phyloP scores from a whole-genome alignment of 2,113 vertebrate genomes.

The Apeltes quadracus region DNA sequence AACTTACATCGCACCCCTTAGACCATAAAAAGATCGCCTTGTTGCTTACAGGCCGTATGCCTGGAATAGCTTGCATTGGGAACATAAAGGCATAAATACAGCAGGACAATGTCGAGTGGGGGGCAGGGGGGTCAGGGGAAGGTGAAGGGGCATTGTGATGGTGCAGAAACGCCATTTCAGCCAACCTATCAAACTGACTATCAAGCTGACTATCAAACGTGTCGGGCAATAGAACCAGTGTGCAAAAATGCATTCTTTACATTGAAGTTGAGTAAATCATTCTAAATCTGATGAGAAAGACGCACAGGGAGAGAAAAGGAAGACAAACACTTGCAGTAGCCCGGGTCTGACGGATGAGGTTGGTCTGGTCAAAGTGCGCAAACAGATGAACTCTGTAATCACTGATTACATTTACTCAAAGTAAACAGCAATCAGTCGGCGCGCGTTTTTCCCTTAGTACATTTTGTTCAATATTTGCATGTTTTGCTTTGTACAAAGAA shows the following conservation, averaged over 20 bases:
- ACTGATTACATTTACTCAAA: not conserved
- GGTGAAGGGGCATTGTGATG: slow-evolving; percentile 39
- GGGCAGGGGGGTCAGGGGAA: slow-evolving; percentile 44
- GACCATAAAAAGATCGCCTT: slow-evolving; percentile 70
- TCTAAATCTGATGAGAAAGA: not conserved
- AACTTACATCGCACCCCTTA: slow-evolving; percentile 13
- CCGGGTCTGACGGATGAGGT: not conserved
- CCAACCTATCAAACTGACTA: slow-evolving; percentile 16
- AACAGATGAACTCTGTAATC: too few species aligned
- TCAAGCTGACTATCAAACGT: slow-evolving; percentile 7
- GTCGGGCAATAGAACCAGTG: not conserved
- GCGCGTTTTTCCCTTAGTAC: not conserved
- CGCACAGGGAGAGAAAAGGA: not conserved
- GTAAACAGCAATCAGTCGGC: not conserved
- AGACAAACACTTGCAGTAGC: not conserved
- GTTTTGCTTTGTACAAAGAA: slow-evolving; percentile 10
- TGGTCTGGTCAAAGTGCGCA: not conserved
- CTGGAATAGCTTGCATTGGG: slow-evolving; percentile 81
- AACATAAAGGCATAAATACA: slow-evolving; percentile 80
- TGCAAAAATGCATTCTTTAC: not conserved
- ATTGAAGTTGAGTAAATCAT: slow-evolving; percentile 14
- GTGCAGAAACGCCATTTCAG: slow-evolving; percentile 15
- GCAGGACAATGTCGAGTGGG: slow-evolving; percentile 63
- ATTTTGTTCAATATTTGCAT: not conserved
- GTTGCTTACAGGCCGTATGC: slow-evolving; percentile 78